Percentiles rank a stretch among this genome's conserved stretches.
phyloP scores from a whole-genome alignment of 2,113 vertebrate genomes.

The Bufo bufo region DNA sequence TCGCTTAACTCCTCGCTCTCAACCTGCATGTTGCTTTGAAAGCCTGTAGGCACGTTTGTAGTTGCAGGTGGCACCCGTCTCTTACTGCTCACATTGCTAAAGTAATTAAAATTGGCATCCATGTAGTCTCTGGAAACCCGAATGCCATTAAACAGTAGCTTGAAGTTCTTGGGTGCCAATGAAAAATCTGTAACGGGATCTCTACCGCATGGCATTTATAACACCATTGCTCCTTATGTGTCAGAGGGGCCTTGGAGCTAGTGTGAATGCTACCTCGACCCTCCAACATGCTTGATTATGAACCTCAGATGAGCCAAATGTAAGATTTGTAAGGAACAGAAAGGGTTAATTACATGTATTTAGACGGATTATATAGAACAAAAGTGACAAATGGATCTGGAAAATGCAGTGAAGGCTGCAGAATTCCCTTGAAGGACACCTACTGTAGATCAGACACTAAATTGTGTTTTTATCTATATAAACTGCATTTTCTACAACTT shows the following conservation, averaged over 20 bases:
- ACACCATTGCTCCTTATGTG: too few relatives aligned
- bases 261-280: neutral
- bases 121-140: too few relatives aligned
- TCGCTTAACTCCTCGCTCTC: conserved; percentile 21
- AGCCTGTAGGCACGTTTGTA: neutral
- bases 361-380: too few relatives aligned
- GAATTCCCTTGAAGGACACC: too few relatives aligned
- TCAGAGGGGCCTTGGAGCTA: too few relatives aligned
- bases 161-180: neutral
- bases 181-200: neutral
- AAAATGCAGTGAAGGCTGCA: neutral
- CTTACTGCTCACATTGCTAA: neutral
- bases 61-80: neutral
- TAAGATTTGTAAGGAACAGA: too few relatives aligned
- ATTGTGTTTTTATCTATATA: neutral
- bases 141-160: too few relatives aligned
- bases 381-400: too few relatives aligned
- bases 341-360: too few relatives aligned
- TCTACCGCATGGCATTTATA: neutral
- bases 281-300: too few relatives aligned
- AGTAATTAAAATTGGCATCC: neutral
- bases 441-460: neutral
- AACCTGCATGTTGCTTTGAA: conserved; percentile 8
- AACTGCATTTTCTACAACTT: neutral
- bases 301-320: too few relatives aligned